Base-by-base conservation (phyloP, 2,888 invertebrate genomes). In the Mayetiola destructor region DNA sequence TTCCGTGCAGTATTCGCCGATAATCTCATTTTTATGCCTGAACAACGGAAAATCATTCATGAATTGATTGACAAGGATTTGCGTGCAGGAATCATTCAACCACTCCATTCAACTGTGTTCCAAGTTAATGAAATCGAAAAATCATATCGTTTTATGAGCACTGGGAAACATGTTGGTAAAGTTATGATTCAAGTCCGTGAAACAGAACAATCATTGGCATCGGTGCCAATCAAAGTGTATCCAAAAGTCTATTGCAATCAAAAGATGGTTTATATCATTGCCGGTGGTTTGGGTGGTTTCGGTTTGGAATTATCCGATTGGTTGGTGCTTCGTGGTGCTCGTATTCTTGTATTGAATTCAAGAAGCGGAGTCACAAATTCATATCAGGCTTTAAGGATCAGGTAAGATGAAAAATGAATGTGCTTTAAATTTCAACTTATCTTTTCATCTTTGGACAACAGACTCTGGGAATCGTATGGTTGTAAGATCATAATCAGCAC, bases 281-380 rank as follows among this genome's bases (percentile, higher is more conserved):
- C 83, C 1, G 87, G 88, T 12, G 93, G 94, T 40, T 76, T 95
- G 1, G 95, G 95, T 40, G 94, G 94, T 0, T 90, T 95, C 66
- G 95, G 94, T 5, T 74, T 95, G 55, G 94, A 95, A 69, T 70
- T 94, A 54, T 82, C 84, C 0, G 85, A 90, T 64, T 92, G 90
- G 89, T 73, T 96, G 64, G 78, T 91, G 55, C 69, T 86, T 56
- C 77, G 93, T 60, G 93, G 92, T 0, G 91, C 85, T 0, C 79
- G 75, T 62, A 84, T 85, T 61, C 64, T 94, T 12, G 77, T 93
- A 1, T 75, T 94, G 0, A 87, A 85, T 0, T 91, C 92, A 0
- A 80, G 92, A 59, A 78, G 78, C 16, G 93, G 93, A 1, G 69
- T 91, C 30, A 76, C 76, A 52, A 87, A 83, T 57, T 89, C 91